A percentile compares a stretch with the other conserved stretches of the same genome.
Evolutionary conservation across 2,888 invertebrate species (phyloP).

Genomic region (Drosophila histrio): DNA sequence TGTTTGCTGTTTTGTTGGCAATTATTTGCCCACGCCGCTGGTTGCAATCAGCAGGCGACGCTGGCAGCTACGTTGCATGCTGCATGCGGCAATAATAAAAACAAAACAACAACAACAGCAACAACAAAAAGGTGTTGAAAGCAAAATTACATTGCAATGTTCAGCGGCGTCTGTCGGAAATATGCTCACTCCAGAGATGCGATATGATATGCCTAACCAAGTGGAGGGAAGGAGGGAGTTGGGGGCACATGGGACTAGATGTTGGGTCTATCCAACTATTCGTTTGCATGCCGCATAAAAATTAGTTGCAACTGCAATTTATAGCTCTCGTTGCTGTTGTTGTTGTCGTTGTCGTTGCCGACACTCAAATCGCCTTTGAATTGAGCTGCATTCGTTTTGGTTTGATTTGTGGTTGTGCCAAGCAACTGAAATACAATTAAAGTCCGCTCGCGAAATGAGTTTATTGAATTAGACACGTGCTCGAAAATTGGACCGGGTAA

Average conservation of each 20-base stretch:
- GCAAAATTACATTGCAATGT: constrained; percentile 78
- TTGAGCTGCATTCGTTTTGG: constrained; percentile 57
- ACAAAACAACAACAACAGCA: neutral
- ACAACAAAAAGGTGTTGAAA: constrained; percentile 72
- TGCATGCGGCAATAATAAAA: constrained; percentile 41
- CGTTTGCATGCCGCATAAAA: constrained; percentile 74
- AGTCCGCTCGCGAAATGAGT: constrained; percentile 51
- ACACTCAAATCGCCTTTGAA: constrained; percentile 28
- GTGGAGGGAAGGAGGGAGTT: constrained; percentile 7
- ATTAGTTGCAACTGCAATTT: constrained; percentile 77
- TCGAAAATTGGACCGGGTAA: constrained; percentile 50
- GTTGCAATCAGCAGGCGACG: constrained; percentile 67
- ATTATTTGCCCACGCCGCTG: constrained; percentile 78
- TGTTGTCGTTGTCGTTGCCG: constrained; percentile 22
- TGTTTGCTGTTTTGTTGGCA: constrained; percentile 66
- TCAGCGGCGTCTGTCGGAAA: constrained; percentile 69
- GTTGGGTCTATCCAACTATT: constrained; percentile 26
- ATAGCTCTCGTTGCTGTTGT: constrained; percentile 31
- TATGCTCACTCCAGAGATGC: constrained; percentile 69
- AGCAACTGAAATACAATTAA: constrained; percentile 61
- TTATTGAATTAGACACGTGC: constrained; percentile 78
- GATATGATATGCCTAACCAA: constrained; percentile 69
- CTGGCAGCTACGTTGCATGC: constrained; percentile 58
- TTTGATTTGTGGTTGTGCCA: constrained; percentile 51
- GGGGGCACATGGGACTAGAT: neutral